Percentiles rank a stretch among this genome's conserved stretches.
Evolutionary conservation across 2,113 vertebrate genomes (phyloP).

Genomic region (Atractosteus spatula): DNA sequence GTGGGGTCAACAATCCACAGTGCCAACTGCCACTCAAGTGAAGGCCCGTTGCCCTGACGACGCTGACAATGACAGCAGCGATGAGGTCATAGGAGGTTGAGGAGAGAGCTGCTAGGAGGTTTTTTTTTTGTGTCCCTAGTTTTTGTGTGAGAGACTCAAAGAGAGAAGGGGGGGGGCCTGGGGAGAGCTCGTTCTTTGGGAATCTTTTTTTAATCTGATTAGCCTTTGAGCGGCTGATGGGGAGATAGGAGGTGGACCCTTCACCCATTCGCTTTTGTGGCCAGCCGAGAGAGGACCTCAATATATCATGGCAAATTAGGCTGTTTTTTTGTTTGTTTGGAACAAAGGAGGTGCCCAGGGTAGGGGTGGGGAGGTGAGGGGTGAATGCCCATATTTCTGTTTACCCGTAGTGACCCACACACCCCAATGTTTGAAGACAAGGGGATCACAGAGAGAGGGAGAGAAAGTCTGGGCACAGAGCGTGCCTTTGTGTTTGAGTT

Average conservation of each 20-base stretch:
- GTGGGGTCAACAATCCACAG: slow-evolving; percentile 36
- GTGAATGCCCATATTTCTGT: slow-evolving; percentile 17
- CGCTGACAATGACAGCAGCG: slow-evolving; percentile 42
- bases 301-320: slow-evolving; percentile 42
- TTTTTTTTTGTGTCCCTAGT: slow-evolving; percentile 1
- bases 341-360: slow-evolving; percentile 15
- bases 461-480: slow-evolving; percentile 12
- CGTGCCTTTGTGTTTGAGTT: slow-evolving; percentile 6
- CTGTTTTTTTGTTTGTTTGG: slow-evolving; percentile 25
- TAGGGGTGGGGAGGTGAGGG: background rate
- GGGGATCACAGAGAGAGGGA: slow-evolving; percentile 20
- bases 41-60: slow-evolving; percentile 41
- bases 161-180: slow-evolving; percentile 16
- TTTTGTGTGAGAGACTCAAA: slow-evolving; percentile 29
- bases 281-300: slow-evolving; percentile 41
- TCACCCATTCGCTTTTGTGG: slow-evolving; percentile 30
- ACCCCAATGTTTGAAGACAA: slow-evolving; percentile 15
- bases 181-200: slow-evolving; percentile 31
- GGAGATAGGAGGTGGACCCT: slow-evolving; percentile 28
- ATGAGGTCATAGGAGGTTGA: slow-evolving; percentile 47
- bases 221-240: slow-evolving; percentile 38
- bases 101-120: slow-evolving; percentile 30
- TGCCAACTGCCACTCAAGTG: slow-evolving; percentile 46
- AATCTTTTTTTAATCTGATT: slow-evolving; percentile 50
- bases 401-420: slow-evolving; percentile 35